Evolutionary conservation across 23 tunicate genomes (phyloP).

Genomic region (Oikopleura albicans): DNA sequence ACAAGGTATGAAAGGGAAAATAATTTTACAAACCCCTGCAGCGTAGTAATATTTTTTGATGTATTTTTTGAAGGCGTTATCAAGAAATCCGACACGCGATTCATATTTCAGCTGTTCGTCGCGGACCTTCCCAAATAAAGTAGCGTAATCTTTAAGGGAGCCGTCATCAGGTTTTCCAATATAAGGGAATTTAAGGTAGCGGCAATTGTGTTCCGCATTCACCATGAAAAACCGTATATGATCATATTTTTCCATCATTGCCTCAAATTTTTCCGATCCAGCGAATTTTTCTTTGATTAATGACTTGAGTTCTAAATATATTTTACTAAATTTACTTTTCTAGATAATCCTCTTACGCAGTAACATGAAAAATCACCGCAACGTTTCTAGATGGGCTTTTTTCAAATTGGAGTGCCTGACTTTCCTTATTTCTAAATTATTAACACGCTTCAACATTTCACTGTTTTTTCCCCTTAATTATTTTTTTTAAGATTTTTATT

Average conservation of each 20-base stretch:
- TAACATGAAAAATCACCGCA: no score
- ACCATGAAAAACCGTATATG: not conserved
- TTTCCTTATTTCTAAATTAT: no score
- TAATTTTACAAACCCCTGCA: not conserved
- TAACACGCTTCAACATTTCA: no score
- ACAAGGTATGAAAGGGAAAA: no score
- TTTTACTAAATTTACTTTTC: not conserved
- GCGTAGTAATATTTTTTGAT: not conserved
- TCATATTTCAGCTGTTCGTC: not conserved
- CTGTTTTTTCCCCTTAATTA: no score
- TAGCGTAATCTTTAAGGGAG: no score
- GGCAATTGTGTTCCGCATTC: not conserved
- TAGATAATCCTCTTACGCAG: no score
- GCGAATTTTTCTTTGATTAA: not conserved
- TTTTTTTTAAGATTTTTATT: no score
- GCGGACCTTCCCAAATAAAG: no score
- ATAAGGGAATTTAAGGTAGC: not conserved
- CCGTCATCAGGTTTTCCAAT: not conserved
- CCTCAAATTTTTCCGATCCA: not conserved
- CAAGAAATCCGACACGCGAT: not conserved
- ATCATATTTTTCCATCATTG: not conserved
- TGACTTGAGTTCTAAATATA: not conserved
- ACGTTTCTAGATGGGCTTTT: no score
- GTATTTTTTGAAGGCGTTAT: not conserved
- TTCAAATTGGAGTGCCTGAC: no score